Evolutionary conservation across 2,888 invertebrate genomes (phyloP).

Genomic region (Hemicrepidius hirtus): DNA sequence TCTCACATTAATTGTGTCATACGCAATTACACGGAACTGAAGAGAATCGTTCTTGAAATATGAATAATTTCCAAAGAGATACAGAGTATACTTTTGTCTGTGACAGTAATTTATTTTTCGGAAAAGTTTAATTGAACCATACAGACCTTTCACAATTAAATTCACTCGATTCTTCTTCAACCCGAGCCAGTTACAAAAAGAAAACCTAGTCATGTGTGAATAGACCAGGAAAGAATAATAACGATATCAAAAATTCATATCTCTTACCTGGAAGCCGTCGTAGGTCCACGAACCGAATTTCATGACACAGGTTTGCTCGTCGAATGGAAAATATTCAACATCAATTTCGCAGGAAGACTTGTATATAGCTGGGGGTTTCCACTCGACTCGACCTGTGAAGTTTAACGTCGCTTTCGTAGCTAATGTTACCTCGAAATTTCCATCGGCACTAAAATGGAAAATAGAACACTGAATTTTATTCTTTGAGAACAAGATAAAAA

Average conservation of each 20-base stretch:
- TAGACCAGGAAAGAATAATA: neutral
- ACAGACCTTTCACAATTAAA: neutral
- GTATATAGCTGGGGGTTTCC: conserved; percentile 95
- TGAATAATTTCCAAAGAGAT: neutral
- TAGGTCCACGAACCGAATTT: conserved; percentile 92
- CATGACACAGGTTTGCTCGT: conserved; percentile 91
- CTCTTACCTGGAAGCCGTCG: conserved; percentile 84
- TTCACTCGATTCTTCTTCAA: no score
- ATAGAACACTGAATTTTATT: conserved; percentile 19
- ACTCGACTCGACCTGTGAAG: conserved; percentile 88
- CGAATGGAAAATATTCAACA: conserved; percentile 90
- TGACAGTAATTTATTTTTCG: neutral
- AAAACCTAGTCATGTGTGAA: neutral
- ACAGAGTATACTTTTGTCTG: neutral
- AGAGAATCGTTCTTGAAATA: neutral
- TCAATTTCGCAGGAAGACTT: conserved; percentile 92
- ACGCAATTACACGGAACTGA: conserved; percentile 1
- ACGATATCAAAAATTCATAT: conserved; percentile 11
- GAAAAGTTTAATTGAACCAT: neutral
- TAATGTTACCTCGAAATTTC: conserved; percentile 89
- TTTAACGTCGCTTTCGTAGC: conserved; percentile 88
- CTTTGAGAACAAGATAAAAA: neutral
- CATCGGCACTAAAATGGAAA: conserved; percentile 80
- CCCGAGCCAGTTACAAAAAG: no score
- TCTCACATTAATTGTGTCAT: conserved; percentile 12